Conservation (phyloP, 2,888 invertebrate genomes). For the Ennomos erosarius region DNA sequence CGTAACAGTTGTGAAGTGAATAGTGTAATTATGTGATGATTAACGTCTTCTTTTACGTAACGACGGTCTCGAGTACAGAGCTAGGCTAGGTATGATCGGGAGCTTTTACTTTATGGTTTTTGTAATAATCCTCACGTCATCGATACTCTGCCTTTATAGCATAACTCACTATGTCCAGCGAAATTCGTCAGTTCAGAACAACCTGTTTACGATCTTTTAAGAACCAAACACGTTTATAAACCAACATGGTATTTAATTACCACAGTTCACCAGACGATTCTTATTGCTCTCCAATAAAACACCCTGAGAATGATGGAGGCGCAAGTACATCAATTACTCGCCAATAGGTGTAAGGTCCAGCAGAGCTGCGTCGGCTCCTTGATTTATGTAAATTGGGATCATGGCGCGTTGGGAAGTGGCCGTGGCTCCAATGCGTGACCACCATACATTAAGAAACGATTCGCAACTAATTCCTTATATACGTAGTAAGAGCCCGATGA, state of each 20-base stretch:
- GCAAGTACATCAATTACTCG: constrained; percentile 50
- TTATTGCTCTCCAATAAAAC: constrained; percentile 15
- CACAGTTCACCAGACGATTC: background rate
- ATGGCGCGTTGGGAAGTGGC: constrained; percentile 49
- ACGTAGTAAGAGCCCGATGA: constrained; percentile 26
- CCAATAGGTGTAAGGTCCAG: constrained; percentile 55
- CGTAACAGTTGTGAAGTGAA: constrained; percentile 20
- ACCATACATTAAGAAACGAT: constrained; percentile 38
- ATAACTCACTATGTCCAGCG: no score
- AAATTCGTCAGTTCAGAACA: background rate
- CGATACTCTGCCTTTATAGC: no score
- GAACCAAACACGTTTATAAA: background rate
- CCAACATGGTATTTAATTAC: background rate
- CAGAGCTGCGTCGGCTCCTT: constrained; percentile 51
- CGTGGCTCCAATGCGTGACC: constrained; percentile 47
- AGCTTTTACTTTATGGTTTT: constrained; percentile 4
- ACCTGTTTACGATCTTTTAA: background rate
- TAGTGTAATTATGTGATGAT: constrained; percentile 24
- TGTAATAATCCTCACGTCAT: no score
- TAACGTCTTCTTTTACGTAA: constrained; percentile 19
- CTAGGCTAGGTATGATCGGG: constrained; percentile 6
- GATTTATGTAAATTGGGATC: constrained; percentile 71
- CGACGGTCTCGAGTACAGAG: background rate
- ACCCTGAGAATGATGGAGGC: constrained; percentile 28
- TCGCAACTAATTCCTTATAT: constrained; percentile 35